A percentile compares a stretch with the other conserved stretches of the same genome.
These are phyloP conservation scores for Leptogaster cylindrica DNA, from an alignment of 2,888 invertebrate genomes.

Conservation along the genomic window DNA sequence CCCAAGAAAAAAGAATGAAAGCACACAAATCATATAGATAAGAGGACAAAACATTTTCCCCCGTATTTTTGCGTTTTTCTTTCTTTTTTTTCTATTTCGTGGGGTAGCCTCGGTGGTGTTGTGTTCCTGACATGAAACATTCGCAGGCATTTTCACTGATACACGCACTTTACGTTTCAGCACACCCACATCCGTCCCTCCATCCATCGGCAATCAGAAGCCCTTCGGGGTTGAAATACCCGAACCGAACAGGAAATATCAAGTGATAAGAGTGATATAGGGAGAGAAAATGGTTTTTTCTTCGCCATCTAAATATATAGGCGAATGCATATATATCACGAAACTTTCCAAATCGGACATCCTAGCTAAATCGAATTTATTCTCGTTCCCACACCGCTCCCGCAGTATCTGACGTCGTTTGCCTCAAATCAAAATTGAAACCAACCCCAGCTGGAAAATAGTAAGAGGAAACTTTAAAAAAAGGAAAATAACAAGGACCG, in stretches of 20 bases:
- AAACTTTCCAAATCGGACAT: conserved; percentile 16
- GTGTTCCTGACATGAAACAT: conserved; percentile 40
- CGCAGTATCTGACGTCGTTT: conserved; percentile 15
- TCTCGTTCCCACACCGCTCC: background rate
- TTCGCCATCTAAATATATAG: background rate
- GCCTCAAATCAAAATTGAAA: conserved; percentile 32
- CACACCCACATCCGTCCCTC: conserved; percentile 7
- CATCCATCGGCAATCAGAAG: conserved; percentile 28
- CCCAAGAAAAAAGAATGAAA: conserved; percentile 48
- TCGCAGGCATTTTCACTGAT: conserved; percentile 22
- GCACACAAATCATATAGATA: conserved; percentile 62
- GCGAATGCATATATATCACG: background rate
- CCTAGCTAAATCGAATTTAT: conserved; percentile 13
- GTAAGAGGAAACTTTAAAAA: background rate
- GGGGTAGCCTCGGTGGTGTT: conserved; percentile 42
- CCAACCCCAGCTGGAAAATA: background rate
- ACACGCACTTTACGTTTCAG: conserved; percentile 41
- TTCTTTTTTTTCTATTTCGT: conserved; percentile 25
- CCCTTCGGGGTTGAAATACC: conserved; percentile 28
- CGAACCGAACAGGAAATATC: conserved; percentile 44
- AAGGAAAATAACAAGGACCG: too few species aligned
- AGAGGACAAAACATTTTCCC: conserved; percentile 55
- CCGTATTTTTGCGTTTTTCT: conserved; percentile 34
- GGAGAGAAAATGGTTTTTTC: conserved; percentile 26
- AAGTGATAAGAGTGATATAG: conserved; percentile 46